phyloP scores from a whole-genome alignment of 2,888 invertebrate genomes.

The Drosophila lutescens region DNA sequence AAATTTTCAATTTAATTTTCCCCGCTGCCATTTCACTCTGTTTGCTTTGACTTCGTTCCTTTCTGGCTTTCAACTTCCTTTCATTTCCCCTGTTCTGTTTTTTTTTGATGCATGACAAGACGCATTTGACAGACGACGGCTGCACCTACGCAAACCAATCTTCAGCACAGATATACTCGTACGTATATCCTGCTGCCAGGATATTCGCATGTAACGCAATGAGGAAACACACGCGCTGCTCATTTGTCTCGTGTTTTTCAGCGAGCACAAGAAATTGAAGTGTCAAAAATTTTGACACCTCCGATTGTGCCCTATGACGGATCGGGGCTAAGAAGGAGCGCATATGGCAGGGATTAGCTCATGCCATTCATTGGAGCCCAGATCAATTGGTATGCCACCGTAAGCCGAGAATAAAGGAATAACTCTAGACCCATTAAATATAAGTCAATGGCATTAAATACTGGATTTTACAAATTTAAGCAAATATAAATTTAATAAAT shows the following conservation, averaged over 20 bases:
- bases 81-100: constrained; percentile 25
- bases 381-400: constrained; percentile 66
- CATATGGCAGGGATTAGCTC: constrained; percentile 56
- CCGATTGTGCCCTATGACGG: constrained; percentile 80
- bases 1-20: constrained; percentile 81
- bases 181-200: constrained; percentile 30
- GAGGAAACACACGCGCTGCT: constrained; percentile 62
- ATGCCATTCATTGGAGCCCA: constrained; percentile 11
- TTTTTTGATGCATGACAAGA: constrained; percentile 74
- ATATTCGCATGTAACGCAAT: constrained; percentile 37
- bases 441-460: constrained; percentile 1
- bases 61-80: constrained; percentile 42
- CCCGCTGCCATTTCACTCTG: constrained; percentile 68
- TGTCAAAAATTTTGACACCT: constrained; percentile 84
- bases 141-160: constrained; percentile 63
- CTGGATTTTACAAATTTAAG: background rate
- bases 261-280: constrained; percentile 77
- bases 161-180: background rate
- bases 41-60: constrained; percentile 73
- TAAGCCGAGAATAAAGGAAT: constrained; percentile 70
- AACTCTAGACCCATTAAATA: constrained; percentile 62
- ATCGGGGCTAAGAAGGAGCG: constrained; percentile 57
- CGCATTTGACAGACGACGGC: constrained; percentile 72
- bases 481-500: background rate
- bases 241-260: constrained; percentile 67